Evolutionary conservation across 2,113 vertebrate species (phyloP).

Genomic region (Onychostoma macrolepis): DNA sequence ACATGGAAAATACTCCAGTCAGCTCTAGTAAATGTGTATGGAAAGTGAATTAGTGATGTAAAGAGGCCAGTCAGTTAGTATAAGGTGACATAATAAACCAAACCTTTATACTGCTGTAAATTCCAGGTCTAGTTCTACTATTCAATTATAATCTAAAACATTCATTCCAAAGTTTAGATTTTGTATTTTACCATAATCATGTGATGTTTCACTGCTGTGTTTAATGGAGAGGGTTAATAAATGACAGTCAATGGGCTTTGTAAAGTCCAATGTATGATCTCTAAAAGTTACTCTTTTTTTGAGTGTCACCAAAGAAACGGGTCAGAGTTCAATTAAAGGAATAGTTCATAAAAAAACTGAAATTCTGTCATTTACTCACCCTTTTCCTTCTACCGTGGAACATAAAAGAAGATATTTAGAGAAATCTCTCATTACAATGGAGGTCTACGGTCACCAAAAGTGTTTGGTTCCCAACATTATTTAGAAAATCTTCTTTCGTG

Average conservation of each 20-base stretch:
- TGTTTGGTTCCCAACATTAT: not conserved
- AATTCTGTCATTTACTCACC: not conserved
- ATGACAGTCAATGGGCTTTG: slow-evolving; percentile 57
- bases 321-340: not conserved
- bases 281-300: slow-evolving; percentile 35
- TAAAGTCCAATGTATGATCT: slow-evolving; percentile 67
- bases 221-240: slow-evolving; percentile 66
- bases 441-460: not conserved
- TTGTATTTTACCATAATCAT: slow-evolving; percentile 25
- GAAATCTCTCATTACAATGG: not conserved
- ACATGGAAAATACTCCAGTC: not conserved
- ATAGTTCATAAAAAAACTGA: not conserved
- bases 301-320: slow-evolving; percentile 16
- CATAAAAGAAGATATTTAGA: not conserved
- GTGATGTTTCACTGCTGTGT: slow-evolving; percentile 28
- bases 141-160: not conserved
- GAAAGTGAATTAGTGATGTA: not conserved
- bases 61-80: not conserved
- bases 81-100: not conserved
- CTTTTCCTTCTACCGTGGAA: not conserved
- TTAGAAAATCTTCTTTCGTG: not conserved
- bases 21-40: not conserved
- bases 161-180: not conserved
- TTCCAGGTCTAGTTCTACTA: not conserved
- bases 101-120: not conserved